Conservation (phyloP, 2,797 vertebrate genomes). For the Sorex maritimensis region DNA sequence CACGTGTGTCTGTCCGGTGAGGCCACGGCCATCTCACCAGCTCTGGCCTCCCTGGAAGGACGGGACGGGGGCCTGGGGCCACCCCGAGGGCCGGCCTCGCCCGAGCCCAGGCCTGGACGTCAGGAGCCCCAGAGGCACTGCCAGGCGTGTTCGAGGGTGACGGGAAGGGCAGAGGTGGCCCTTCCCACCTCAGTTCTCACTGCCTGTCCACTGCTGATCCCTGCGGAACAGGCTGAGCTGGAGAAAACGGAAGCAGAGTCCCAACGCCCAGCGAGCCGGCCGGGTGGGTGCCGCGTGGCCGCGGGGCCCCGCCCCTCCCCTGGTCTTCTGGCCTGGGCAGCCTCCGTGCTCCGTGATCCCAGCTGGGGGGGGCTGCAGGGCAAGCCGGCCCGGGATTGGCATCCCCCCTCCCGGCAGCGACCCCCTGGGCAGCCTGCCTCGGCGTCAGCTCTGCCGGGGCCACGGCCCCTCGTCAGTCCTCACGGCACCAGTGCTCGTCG, state of each 20-base stretch:
- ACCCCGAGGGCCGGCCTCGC: no score
- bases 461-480: no score
- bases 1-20: no score
- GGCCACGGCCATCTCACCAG: neutral
- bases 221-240: neutral
- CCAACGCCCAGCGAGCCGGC: neutral
- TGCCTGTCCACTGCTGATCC: neutral
- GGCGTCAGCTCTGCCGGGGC: no score
- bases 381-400: no score
- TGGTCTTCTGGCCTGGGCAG: neutral
- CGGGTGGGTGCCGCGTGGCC: neutral
- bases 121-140: neutral
- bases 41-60: neutral
- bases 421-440: no score
- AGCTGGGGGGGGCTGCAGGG: no score
- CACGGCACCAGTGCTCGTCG: no score
- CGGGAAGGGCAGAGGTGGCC: neutral
- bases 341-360: no score
- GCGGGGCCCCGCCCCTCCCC: neutral
- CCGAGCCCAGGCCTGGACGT: no score
- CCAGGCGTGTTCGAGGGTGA: neutral
- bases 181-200: neutral
- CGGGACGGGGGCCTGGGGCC: neutral
- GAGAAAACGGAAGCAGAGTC: neutral
- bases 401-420: no score